Evolutionary conservation across 2,797 vertebrate species (phyloP), one percentile per base, ranked within the genome.

Genomic region (Orestias chungarensis): DNA sequence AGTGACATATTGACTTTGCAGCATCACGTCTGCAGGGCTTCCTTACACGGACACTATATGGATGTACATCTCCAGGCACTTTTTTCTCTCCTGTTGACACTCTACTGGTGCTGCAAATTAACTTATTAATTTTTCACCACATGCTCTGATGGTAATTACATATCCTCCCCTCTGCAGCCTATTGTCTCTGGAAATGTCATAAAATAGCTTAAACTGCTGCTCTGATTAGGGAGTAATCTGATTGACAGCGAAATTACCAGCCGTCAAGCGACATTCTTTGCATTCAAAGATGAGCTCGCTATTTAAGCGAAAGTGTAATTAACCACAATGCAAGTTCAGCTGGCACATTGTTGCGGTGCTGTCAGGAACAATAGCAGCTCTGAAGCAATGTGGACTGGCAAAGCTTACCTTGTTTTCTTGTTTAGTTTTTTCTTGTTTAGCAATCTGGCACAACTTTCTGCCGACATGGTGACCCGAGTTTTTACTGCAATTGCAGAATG

Each of bases 151-250:
- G 88, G 87, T 93, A 93, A 94, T 93, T 92, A 91, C 86, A 92
- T 92, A 91, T 91, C 88, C 81, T 90, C 86, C 88, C 83, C 79
- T 86, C 89, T 86, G 85, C 89, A 83, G 87, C 74, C 86, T 87
- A 83, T 90, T 92, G 92, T 93, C 87, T 92, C 86, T 86, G 90
- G 84, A 93, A 92, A 91, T 92, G 91, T 93, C 90, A 91, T 88
- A 90, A 93, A 93, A 91, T 82, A 87, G 88, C 81, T 90, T 76
- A 83, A 92, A 91, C 92, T 81, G 86, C 89, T 77, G 84, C 88
- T 84, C 84, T 88, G 88, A 92, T 92, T 90, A 90, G 84, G 81
- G 89, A 89, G 81, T 88, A 87, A 90, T 90, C 84, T 93, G 91
- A 94, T 82, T 92, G 91, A 93, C 92, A 91, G 90, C 35, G 33